phyloP scores from a whole-genome alignment of 1,140 invertebrate genomes.

The Arctopsyche grandis region DNA sequence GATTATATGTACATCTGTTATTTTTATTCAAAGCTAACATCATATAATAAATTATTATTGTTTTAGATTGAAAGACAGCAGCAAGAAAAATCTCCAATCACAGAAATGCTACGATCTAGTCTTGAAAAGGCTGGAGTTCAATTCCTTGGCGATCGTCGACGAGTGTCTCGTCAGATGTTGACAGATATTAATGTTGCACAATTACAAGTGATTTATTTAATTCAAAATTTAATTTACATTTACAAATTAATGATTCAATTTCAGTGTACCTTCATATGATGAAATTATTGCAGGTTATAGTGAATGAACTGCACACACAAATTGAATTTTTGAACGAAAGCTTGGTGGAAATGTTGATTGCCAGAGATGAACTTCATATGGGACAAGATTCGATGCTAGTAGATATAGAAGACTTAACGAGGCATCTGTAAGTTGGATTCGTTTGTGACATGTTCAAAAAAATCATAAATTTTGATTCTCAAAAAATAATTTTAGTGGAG shows the following conservation, averaged over 20 bases:
- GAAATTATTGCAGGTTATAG: constrained; percentile 73
- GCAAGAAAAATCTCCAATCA: constrained; percentile 84
- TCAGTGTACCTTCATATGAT: neutral
- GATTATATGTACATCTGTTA: neutral
- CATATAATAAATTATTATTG: constrained; percentile 13
- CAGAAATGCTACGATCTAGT: constrained; percentile 82
- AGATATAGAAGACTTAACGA: constrained; percentile 94
- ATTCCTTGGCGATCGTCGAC: constrained; percentile 81
- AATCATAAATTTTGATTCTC: neutral
- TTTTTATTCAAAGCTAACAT: neutral
- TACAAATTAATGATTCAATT: neutral
- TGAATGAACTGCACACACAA: constrained; percentile 92
- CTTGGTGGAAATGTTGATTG: constrained; percentile 86
- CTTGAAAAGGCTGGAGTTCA: constrained; percentile 85
- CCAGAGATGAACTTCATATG: constrained; percentile 94
- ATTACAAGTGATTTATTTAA: constrained; percentile 71
- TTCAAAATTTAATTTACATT: neutral
- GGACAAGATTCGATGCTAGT: constrained; percentile 97
- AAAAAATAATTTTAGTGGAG: constrained; percentile 57
- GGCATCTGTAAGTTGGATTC: constrained; percentile 81
- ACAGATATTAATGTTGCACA: constrained; percentile 95
- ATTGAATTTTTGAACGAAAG: constrained; percentile 92
- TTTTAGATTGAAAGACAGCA: constrained; percentile 77
- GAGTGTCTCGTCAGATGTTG: constrained; percentile 83
- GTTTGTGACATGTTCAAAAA: neutral